A percentile compares a stretch with the other conserved stretches of the same genome.
Evolutionary conservation across 2,888 invertebrate species (phyloP).

Genomic region (Phrixothrix hirtus): DNA sequence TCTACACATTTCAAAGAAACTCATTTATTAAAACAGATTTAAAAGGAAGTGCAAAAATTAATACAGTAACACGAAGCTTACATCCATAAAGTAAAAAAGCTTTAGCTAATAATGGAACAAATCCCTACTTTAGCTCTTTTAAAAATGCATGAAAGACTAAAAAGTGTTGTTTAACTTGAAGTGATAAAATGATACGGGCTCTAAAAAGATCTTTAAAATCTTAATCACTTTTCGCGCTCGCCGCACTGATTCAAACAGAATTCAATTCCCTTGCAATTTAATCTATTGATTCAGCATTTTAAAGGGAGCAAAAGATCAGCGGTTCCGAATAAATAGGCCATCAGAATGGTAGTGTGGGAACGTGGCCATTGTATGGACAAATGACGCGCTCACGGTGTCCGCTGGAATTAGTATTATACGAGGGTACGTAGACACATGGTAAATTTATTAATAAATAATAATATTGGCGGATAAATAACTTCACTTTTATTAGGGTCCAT

Average conservation of each 20-base stretch:
- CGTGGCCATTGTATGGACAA: constrained; percentile 51
- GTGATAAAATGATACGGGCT: constrained; percentile 52
- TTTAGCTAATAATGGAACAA: constrained; percentile 49
- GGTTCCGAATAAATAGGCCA: constrained; percentile 53
- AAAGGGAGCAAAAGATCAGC: constrained; percentile 55
- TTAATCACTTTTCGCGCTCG: constrained; percentile 55
- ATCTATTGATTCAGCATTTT: constrained; percentile 55
- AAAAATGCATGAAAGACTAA: constrained; percentile 52
- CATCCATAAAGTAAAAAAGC: constrained; percentile 48
- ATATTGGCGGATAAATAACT: constrained; percentile 35
- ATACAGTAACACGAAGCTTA: constrained; percentile 47
- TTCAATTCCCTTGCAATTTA: constrained; percentile 51
- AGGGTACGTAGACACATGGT: constrained; percentile 26
- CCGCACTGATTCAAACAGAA: constrained; percentile 47
- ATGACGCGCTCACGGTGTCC: constrained; percentile 49
- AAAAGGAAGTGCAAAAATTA: constrained; percentile 44
- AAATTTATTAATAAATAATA: constrained; percentile 41
- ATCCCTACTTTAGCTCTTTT: constrained; percentile 50
- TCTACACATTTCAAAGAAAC: constrained; percentile 3
- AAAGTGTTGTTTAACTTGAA: constrained; percentile 54
- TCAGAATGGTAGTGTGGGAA: constrained; percentile 55
- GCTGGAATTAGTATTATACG: constrained; percentile 43
- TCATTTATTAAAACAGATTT: constrained; percentile 18
- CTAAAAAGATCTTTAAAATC: constrained; percentile 51
- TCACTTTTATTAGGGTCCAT: constrained; percentile 6